These are phyloP conservation scores for Antheraea assamensis DNA, from an alignment of 2,888 invertebrate species.

Conservation along the genomic window DNA sequence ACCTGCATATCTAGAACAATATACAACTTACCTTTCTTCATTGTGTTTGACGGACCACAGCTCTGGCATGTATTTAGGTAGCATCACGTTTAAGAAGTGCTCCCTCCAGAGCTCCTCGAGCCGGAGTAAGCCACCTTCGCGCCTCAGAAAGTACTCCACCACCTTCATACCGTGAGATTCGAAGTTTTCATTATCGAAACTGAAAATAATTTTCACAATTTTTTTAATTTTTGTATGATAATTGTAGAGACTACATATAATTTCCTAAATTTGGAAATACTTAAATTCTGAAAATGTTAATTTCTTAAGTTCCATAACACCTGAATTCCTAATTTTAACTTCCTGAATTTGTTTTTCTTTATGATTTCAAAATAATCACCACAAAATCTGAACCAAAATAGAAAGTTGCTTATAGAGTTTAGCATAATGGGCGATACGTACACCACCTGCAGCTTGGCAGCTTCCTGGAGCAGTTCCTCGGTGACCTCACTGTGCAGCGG, in stretches of 20 bases:
- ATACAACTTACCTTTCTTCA: constrained; percentile 77
- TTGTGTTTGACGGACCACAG: constrained; percentile 90
- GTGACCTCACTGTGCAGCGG: constrained; percentile 65
- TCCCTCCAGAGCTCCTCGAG: constrained; percentile 89
- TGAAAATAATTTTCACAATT: constrained; percentile 38
- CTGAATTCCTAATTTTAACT: too few species aligned
- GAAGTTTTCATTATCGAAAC: constrained; percentile 71
- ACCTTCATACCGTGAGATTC: constrained; percentile 82
- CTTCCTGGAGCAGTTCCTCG: constrained; percentile 74
- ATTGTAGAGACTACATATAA: not conserved
- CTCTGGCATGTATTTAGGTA: constrained; percentile 86
- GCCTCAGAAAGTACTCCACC: constrained; percentile 80
- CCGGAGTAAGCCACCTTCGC: constrained; percentile 82
- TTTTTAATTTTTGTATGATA: not conserved
- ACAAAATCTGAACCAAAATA: too few species aligned
- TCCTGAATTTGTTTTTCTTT: too few species aligned
- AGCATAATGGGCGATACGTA: constrained; percentile 46
- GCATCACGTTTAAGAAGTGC: constrained; percentile 88
- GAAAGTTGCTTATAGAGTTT: not conserved
- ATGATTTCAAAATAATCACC: too few species aligned
- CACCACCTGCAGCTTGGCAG: constrained; percentile 72
- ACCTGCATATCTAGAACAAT: not conserved
- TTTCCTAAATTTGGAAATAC: too few species aligned
- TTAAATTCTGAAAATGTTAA: too few species aligned
- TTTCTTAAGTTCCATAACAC: too few species aligned